Conservation (phyloP, 1,140 invertebrate genomes). For the Ceratitis capitata region DNA sequence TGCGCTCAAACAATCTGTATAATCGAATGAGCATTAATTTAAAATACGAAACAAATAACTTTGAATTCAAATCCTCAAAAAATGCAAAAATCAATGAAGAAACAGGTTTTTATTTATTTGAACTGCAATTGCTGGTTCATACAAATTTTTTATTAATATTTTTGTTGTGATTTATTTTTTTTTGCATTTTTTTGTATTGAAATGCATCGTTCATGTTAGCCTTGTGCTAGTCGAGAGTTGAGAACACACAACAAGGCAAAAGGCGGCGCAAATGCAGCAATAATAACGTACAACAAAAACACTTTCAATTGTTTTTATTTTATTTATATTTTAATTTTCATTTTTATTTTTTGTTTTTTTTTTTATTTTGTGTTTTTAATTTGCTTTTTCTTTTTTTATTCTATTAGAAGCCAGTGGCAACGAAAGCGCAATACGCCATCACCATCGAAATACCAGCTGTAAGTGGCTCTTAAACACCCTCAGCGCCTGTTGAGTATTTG, state of each 20-base stretch:
- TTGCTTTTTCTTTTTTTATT: no score
- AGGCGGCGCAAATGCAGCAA: background rate
- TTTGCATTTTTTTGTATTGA: background rate
- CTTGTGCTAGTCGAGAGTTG: slow-evolving; percentile 17
- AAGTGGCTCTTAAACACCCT: background rate
- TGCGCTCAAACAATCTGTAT: background rate
- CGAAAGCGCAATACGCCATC: background rate
- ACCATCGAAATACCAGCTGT: background rate
- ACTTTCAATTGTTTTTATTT: background rate
- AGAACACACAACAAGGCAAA: background rate
- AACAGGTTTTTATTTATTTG: background rate
- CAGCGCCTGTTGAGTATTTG: background rate
- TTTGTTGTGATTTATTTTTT: background rate
- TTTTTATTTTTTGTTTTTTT: no score
- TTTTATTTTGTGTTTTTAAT: no score
- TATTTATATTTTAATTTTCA: no score
- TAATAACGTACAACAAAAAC: background rate
- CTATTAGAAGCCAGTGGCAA: background rate
- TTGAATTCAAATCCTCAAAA: background rate
- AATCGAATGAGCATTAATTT: background rate
- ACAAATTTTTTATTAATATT: background rate
- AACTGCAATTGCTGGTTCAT: background rate
- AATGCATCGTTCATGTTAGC: background rate
- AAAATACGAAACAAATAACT: background rate
- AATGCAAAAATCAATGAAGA: background rate